phyloP scores from a whole-genome alignment of 2,797 vertebrate species.

The Fratercula arctica region DNA sequence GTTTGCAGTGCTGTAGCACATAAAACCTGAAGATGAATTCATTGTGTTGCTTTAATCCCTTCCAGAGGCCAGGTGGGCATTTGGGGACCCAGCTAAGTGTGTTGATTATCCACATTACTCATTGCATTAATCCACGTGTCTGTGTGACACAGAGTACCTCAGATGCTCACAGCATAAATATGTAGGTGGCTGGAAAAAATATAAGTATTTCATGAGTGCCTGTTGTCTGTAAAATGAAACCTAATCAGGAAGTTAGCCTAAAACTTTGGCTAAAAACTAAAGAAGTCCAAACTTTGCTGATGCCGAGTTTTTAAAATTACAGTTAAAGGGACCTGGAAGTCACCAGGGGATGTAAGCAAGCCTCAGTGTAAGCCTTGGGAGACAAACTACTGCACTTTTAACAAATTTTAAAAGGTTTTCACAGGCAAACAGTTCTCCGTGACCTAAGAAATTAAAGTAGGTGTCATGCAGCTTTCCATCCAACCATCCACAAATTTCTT shows the following conservation, averaged over 20 bases:
- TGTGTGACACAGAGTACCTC: not conserved
- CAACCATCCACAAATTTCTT: not conserved
- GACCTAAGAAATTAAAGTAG: slow-evolving; percentile 9
- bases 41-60: slow-evolving; percentile 46
- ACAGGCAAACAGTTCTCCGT: not conserved
- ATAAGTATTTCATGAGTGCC: not conserved
- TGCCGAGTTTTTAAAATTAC: not conserved
- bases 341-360: not conserved
- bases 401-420: not conserved
- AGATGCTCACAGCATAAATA: slow-evolving; percentile 9
- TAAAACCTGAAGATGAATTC: slow-evolving; percentile 60
- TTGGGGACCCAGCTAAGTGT: slow-evolving; percentile 22
- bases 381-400: not conserved
- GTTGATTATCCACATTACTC: slow-evolving; percentile 29
- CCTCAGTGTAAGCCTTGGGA: not conserved
- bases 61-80: slow-evolving; percentile 56
- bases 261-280: not conserved
- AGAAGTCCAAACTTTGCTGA: not conserved
- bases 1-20: slow-evolving; percentile 41
- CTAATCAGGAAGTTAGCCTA: not conserved
- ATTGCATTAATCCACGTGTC: slow-evolving; percentile 28
- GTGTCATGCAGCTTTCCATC: not conserved
- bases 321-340: not conserved
- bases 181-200: slow-evolving; percentile 14
- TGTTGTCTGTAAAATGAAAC: slow-evolving; percentile 26